A percentile compares a stretch with the other conserved stretches of the same genome.
Evolutionary conservation across 2,113 vertebrate genomes (phyloP).

Genomic region (Prinia subflava): DNA sequence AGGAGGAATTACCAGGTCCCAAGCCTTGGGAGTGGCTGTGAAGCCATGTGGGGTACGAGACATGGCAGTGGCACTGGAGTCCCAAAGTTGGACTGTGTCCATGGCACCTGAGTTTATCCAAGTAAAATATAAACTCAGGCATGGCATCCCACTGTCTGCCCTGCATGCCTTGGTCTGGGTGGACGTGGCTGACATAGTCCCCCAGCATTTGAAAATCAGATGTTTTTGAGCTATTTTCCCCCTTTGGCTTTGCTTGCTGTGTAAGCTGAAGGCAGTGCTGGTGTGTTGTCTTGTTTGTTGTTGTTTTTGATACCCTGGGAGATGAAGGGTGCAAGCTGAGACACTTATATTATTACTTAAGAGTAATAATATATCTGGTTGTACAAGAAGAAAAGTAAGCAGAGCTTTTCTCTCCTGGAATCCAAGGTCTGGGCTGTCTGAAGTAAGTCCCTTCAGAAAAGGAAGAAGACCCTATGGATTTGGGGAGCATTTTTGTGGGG

Average conservation of each 20-base stretch:
- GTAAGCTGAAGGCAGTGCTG: background rate
- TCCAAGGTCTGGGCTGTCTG: background rate
- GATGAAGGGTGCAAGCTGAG: background rate
- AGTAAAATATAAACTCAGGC: background rate
- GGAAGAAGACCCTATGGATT: background rate
- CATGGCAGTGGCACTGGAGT: background rate
- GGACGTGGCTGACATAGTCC: background rate
- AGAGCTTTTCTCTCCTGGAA: background rate
- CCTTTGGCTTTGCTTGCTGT: background rate
- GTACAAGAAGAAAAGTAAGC: background rate
- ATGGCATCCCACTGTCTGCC: background rate
- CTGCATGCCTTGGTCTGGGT: background rate
- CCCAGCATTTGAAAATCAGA: background rate
- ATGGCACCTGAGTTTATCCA: background rate
- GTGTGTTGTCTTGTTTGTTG: background rate
- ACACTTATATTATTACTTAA: background rate
- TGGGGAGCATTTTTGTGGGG: background rate
- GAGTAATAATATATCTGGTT: background rate
- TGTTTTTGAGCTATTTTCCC: background rate
- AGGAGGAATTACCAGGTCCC: background rate
- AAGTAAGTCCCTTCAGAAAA: background rate
- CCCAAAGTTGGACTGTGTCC: background rate
- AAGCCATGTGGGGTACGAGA: fast-evolving
- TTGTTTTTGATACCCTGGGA: background rate
- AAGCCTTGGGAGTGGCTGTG: background rate